phyloP scores from a whole-genome alignment of 2,797 vertebrate species.

The Oryzias dopingdopingensis region DNA sequence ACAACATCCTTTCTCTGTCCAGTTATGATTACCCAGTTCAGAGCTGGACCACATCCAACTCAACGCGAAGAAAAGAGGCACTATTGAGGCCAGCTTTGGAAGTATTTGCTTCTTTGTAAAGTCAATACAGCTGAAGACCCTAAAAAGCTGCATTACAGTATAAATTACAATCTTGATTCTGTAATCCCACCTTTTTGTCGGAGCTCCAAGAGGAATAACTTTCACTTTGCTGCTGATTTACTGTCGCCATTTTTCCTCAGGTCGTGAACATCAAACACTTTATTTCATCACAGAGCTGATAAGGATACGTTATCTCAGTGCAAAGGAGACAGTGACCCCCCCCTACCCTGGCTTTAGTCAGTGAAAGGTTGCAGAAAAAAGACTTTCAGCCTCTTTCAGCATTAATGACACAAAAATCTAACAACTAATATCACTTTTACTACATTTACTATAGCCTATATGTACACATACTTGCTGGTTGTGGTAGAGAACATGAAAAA shows the following conservation, averaged over 20 bases:
- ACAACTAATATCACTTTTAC: constrained; percentile 34
- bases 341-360: constrained; percentile 17
- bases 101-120: constrained; percentile 46
- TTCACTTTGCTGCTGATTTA: constrained; percentile 61
- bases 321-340: constrained; percentile 58
- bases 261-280: constrained; percentile 59
- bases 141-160: constrained; percentile 72
- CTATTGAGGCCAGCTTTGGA: constrained; percentile 21
- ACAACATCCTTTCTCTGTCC: constrained; percentile 56
- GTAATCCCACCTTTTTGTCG: constrained; percentile 82
- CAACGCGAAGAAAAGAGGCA: constrained; percentile 5
- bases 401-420: constrained; percentile 37
- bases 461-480: constrained; percentile 15
- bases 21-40: constrained; percentile 12
- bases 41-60: constrained; percentile 13
- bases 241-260: constrained; percentile 39
- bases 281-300: constrained; percentile 59
- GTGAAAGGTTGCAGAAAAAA: constrained; percentile 41
- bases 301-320: constrained; percentile 63
- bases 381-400: constrained; percentile 40
- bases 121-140: constrained; percentile 77
- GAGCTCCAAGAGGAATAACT: constrained; percentile 55
- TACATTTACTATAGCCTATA: constrained; percentile 6
- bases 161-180: constrained; percentile 74
- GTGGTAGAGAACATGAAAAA: constrained; percentile 31